Conservation (phyloP, 2,888 invertebrate species). For the Hydraecia micacea region DNA sequence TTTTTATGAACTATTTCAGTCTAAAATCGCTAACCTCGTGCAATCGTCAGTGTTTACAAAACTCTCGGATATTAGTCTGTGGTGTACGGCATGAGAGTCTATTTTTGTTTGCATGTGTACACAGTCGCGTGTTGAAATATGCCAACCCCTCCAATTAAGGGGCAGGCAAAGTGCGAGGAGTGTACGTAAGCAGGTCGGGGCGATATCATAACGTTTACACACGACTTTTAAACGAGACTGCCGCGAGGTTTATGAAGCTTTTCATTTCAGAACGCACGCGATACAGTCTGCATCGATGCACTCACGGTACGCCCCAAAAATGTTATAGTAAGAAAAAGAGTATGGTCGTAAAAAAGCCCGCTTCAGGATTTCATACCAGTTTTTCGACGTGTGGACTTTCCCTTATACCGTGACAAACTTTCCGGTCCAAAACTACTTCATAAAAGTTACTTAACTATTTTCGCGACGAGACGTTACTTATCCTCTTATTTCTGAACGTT, state of each 20-base stretch:
- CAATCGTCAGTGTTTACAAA: slow-evolving; percentile 75
- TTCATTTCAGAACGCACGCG: slow-evolving; percentile 72
- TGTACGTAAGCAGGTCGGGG: slow-evolving; percentile 84
- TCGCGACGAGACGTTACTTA: slow-evolving; percentile 52
- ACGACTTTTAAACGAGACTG: slow-evolving; percentile 83
- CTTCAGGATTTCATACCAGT: slow-evolving; percentile 11
- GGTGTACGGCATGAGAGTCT: slow-evolving; percentile 72
- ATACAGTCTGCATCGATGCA: slow-evolving; percentile 63
- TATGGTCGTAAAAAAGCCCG: neutral
- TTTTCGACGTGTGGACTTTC: slow-evolving; percentile 29
- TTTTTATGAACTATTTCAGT: slow-evolving; percentile 83
- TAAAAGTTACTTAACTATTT: slow-evolving; percentile 59
- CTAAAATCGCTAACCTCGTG: slow-evolving; percentile 82
- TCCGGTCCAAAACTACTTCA: slow-evolving; percentile 55
- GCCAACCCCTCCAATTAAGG: slow-evolving; percentile 87
- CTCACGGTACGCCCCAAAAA: slow-evolving; percentile 30
- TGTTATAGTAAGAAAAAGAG: slow-evolving; percentile 4
- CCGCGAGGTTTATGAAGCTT: slow-evolving; percentile 77
- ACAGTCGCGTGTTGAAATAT: slow-evolving; percentile 81
- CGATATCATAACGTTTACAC: slow-evolving; percentile 86
- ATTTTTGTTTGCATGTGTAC: slow-evolving; percentile 79
- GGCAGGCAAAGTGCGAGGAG: slow-evolving; percentile 85
- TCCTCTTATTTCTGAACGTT: slow-evolving; percentile 48
- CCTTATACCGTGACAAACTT: slow-evolving; percentile 39
- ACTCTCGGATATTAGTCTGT: slow-evolving; percentile 75